A percentile compares a stretch with the other conserved stretches of the same genome.
These are phyloP conservation scores for Tetragnatha versicolor DNA, from an alignment of 1,140 invertebrate species.

Conservation along the genomic window DNA sequence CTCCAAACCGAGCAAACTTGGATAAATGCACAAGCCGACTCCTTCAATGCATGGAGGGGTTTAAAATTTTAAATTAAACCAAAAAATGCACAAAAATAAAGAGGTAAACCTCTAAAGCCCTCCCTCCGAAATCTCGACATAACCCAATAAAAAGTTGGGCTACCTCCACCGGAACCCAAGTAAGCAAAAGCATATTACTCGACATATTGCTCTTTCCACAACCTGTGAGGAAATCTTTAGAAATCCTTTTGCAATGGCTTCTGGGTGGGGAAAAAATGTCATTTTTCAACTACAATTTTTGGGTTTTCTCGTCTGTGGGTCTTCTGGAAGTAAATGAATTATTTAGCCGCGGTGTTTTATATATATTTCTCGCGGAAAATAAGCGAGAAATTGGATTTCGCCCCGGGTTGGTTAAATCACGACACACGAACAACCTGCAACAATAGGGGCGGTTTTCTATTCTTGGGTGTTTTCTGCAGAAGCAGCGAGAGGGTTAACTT, in stretches of 20 bases:
- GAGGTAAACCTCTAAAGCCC: conserved; percentile 16
- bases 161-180: neutral
- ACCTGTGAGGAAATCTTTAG: neutral
- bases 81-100: neutral
- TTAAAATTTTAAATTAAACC: conserved; percentile 32
- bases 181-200: conserved; percentile 12
- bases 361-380: conserved; percentile 32
- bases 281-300: conserved; percentile 41
- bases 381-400: conserved; percentile 32
- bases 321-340: conserved; percentile 39
- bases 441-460: neutral
- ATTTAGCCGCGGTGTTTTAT: conserved; percentile 32
- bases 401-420: conserved; percentile 12
- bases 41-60: neutral
- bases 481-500: conserved; percentile 7
- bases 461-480: neutral
- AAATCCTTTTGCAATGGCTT: neutral
- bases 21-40: neutral
- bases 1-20: neutral
- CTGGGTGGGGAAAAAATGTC: conserved; percentile 19
- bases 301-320: neutral
- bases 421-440: too few relatives aligned
- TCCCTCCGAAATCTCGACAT: conserved; percentile 1
- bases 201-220: conserved; percentile 12
- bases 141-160: conserved; percentile 29